phyloP scores from a whole-genome alignment of 1,140 invertebrate genomes.

The Panagrolaimus sp. region DNA sequence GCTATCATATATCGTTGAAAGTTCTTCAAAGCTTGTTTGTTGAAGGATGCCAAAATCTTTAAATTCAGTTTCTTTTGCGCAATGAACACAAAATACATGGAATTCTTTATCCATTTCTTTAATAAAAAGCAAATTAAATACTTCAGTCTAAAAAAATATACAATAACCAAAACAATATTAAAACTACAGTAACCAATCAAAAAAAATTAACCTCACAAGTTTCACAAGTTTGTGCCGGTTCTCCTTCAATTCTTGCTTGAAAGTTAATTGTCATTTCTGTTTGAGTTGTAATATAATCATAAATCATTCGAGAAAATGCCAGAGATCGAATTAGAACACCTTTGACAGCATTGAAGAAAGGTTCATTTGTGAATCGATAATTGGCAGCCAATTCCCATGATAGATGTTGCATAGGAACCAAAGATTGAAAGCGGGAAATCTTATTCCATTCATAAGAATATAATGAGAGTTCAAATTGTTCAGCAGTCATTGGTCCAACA shows the following conservation, averaged over 20 bases:
- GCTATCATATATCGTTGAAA: background rate
- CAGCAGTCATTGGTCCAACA: slow-evolving; percentile 85
- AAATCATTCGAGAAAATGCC: slow-evolving; percentile 72
- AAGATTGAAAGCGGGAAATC: slow-evolving; percentile 83
- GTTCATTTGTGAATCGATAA: slow-evolving; percentile 83
- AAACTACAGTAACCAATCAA: background rate
- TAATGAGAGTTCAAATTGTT: slow-evolving; percentile 84
- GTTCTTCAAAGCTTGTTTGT: background rate
- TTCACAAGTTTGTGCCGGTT: slow-evolving; percentile 92
- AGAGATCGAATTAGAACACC: slow-evolving; percentile 70
- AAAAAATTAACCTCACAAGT: slow-evolving; percentile 77
- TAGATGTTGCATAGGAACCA: slow-evolving; percentile 94
- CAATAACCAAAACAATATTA: background rate
- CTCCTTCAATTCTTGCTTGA: slow-evolving; percentile 84
- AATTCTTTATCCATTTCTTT: slow-evolving; percentile 87
- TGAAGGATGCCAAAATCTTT: background rate
- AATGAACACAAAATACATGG: slow-evolving; percentile 85
- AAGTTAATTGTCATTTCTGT: slow-evolving; percentile 80
- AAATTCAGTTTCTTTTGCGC: slow-evolving; percentile 70
- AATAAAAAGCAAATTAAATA: slow-evolving; percentile 94
- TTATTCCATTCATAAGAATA: slow-evolving; percentile 93
- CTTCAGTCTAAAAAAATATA: slow-evolving; percentile 66
- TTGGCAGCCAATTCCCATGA: slow-evolving; percentile 95
- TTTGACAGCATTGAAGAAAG: slow-evolving; percentile 79
- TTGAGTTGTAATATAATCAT: slow-evolving; percentile 74